phyloP scores from a whole-genome alignment of 2,113 vertebrate genomes.

The Chitala chitala region DNA sequence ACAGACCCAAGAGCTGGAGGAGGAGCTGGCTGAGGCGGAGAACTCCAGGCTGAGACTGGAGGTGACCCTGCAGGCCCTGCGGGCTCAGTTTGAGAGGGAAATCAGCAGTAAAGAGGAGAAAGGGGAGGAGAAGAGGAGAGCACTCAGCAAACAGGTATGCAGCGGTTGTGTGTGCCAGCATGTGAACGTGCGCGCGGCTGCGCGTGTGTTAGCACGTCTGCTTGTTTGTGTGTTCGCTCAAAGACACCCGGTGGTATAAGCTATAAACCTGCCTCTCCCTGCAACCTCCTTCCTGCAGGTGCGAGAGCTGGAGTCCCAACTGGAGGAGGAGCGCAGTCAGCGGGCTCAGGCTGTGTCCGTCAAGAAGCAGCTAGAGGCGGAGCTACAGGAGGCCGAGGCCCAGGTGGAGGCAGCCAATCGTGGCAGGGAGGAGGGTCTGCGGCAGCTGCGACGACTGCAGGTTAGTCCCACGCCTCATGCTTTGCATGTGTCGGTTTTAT shows the following conservation, averaged over 20 bases:
- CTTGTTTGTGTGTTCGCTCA: no score
- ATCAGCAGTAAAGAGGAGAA: conserved; percentile 65
- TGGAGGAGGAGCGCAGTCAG: conserved; percentile 81
- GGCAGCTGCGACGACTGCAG: conserved; percentile 77
- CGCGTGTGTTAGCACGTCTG: neutral
- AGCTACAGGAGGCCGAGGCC: conserved; percentile 74
- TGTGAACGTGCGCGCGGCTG: neutral
- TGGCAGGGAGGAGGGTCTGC: conserved; percentile 72
- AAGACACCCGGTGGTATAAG: no score
- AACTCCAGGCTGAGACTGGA: conserved; percentile 61
- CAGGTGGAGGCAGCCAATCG: conserved; percentile 65
- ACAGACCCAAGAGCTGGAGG: conserved; percentile 65
- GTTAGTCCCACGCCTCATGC: conserved; percentile 39
- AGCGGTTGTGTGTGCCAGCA: neutral
- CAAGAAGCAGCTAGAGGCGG: conserved; percentile 77
- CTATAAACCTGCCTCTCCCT: no score
- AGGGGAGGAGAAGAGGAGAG: conserved; percentile 70
- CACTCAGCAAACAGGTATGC: conserved; percentile 67
- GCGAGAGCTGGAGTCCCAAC: conserved; percentile 71
- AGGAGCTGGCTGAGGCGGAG: conserved; percentile 53
- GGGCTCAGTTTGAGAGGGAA: conserved; percentile 70
- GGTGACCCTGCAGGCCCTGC: conserved; percentile 69
- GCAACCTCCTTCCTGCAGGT: conserved; percentile 52
- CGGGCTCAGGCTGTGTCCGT: conserved; percentile 63
- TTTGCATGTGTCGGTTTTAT: neutral